Percentiles rank a stretch among this genome's conserved stretches.
phyloP scores from a whole-genome alignment of 2,113 vertebrate species.

The Cettia cetti region DNA sequence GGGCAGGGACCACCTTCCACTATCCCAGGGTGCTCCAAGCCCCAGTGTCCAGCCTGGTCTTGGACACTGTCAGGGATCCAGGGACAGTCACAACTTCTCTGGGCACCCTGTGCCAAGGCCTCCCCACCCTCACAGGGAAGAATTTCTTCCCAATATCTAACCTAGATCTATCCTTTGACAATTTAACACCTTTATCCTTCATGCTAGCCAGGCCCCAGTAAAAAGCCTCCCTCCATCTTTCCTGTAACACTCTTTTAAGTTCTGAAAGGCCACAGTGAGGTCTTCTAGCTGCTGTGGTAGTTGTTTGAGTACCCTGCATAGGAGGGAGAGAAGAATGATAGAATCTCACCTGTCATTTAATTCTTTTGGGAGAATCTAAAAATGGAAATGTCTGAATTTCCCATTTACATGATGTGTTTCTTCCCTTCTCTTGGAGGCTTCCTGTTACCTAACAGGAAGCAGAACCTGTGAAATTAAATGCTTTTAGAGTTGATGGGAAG shows the following conservation, averaged over 20 bases:
- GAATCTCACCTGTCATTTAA: not conserved
- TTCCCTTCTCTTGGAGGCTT: not conserved
- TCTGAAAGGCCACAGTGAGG: not conserved
- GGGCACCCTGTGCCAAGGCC: not conserved
- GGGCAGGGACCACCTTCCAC: not conserved
- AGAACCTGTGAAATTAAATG: not conserved
- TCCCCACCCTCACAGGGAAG: not conserved
- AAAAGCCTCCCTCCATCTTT: not conserved
- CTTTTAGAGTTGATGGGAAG: not conserved
- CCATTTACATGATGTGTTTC: fast-evolving
- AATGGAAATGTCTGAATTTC: not conserved
- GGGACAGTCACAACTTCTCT: not conserved
- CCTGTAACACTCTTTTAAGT: not conserved
- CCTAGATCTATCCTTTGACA: not conserved
- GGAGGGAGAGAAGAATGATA: not conserved
- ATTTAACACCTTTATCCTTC: not conserved
- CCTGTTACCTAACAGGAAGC: not conserved
- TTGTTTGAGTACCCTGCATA: not conserved
- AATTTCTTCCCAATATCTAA: not conserved
- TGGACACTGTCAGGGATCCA: not conserved
- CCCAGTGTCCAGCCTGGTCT: fast-evolving
- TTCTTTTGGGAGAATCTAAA: not conserved
- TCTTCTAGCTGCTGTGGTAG: not conserved
- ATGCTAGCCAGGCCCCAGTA: not conserved
- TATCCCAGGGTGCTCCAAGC: not conserved